A percentile compares a stretch with the other conserved stretches of the same genome.
These are phyloP conservation scores for Microtus pennsylvanicus DNA, from an alignment of 2,113 vertebrate species.

Conservation along the genomic window DNA sequence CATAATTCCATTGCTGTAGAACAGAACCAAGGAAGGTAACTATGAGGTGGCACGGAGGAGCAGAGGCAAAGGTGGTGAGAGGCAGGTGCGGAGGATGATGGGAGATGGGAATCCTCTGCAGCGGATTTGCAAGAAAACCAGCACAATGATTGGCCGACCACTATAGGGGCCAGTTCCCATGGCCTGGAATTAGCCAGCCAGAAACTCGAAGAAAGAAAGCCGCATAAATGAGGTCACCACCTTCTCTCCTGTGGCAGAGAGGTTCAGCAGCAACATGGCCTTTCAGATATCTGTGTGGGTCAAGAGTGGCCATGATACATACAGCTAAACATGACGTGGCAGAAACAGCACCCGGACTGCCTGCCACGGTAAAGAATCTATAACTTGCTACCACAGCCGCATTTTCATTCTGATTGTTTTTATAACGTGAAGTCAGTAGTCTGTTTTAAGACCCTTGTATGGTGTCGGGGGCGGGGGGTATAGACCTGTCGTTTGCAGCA, in stretches of 20 bases:
- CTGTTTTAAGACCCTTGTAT: background rate
- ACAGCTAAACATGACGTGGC: background rate
- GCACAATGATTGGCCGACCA: background rate
- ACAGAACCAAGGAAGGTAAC: background rate
- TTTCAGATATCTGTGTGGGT: background rate
- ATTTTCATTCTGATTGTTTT: background rate
- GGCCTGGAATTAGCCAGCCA: background rate
- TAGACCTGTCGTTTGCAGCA: background rate
- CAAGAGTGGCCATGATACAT: background rate
- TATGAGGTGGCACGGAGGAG: background rate
- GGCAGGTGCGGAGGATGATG: background rate
- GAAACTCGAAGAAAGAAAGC: background rate
- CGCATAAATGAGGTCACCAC: background rate
- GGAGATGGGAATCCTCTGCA: background rate
- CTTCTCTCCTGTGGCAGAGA: background rate
- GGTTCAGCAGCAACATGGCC: background rate
- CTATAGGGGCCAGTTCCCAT: background rate
- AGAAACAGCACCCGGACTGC: background rate
- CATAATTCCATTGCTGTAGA: background rate
- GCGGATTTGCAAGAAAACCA: background rate
- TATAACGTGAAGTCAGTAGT: background rate
- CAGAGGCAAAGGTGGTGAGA: too few species aligned
- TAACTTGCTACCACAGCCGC: background rate
- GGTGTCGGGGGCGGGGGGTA: background rate
- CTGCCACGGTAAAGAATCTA: background rate